These are phyloP conservation scores for Peucedramus taeniatus DNA, from an alignment of 2,113 vertebrate species.

Conservation along the genomic window DNA sequence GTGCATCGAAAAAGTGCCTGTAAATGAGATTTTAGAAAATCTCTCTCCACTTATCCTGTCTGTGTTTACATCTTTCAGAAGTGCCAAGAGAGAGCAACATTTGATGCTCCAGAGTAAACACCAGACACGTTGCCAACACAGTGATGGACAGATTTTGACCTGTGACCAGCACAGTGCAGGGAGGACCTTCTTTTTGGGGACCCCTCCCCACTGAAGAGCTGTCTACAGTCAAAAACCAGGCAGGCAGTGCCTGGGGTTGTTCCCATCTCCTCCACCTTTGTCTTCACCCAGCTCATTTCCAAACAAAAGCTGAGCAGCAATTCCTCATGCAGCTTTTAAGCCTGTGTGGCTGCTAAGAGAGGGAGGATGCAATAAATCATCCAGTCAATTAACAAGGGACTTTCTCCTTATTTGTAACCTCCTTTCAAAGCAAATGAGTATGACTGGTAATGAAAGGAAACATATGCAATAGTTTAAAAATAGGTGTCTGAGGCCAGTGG, in stretches of 20 bases:
- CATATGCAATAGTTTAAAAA: not conserved
- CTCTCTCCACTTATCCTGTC: not conserved
- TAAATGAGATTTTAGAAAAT: not conserved
- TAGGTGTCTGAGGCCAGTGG: not conserved
- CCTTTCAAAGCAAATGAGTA: not conserved
- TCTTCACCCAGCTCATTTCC: not conserved
- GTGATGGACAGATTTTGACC: not conserved
- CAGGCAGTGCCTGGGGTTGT: not conserved
- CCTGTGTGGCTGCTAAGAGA: not conserved
- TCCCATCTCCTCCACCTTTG: not conserved
- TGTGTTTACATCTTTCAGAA: not conserved
- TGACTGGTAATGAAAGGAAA: not conserved
- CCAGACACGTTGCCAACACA: fast-evolving
- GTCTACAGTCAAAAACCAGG: not conserved
- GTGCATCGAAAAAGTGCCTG: not conserved
- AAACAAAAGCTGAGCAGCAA: not conserved
- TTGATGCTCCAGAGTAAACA: not conserved
- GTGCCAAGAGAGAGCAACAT: fast-evolving
- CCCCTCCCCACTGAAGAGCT: not conserved
- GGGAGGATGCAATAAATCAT: conserved; percentile 13
- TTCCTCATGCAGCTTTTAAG: not conserved
- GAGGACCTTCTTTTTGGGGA: not conserved
- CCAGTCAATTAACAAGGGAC: not conserved
- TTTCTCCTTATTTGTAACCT: conserved; percentile 51
- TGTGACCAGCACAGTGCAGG: not conserved